Conservation (phyloP, 1,140 invertebrate species). For the Brachionus sp. region DNA sequence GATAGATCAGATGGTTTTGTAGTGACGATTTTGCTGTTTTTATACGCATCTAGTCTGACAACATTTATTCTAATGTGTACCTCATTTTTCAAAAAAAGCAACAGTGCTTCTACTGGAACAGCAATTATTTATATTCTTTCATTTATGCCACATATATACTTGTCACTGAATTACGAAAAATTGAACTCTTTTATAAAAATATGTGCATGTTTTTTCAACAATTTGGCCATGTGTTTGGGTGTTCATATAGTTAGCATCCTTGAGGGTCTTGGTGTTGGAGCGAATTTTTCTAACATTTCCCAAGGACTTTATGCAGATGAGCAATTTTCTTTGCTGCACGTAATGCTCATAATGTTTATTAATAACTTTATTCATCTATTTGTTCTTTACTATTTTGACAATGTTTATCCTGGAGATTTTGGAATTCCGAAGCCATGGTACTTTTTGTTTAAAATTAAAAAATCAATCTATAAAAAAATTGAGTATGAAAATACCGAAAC, state of each 20-base stretch:
- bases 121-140: constrained; percentile 54
- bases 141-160: constrained; percentile 61
- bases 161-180: constrained; percentile 64
- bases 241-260: constrained; percentile 55
- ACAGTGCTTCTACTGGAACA: constrained; percentile 52
- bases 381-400: constrained; percentile 68
- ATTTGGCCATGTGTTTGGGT: constrained; percentile 55
- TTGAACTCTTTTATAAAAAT: constrained; percentile 51
- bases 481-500: neutral
- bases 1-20: constrained; percentile 63
- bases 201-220: constrained; percentile 51
- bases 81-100: constrained; percentile 47
- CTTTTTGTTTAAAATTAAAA: neutral
- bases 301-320: constrained; percentile 51
- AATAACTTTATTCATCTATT: constrained; percentile 67
- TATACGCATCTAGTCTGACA: constrained; percentile 33
- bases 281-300: neutral
- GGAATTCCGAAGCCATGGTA: constrained; percentile 57
- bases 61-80: constrained; percentile 43
- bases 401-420: constrained; percentile 65
- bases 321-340: constrained; percentile 53
- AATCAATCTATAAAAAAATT: neutral
- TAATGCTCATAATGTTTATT: constrained; percentile 64
- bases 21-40: constrained; percentile 49
- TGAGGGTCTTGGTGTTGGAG: constrained; percentile 58